Percentiles rank a stretch among this genome's conserved stretches.
These are phyloP conservation scores for Stenichneumon culpator DNA, from an alignment of 2,888 invertebrate species.

Conservation along the genomic window DNA sequence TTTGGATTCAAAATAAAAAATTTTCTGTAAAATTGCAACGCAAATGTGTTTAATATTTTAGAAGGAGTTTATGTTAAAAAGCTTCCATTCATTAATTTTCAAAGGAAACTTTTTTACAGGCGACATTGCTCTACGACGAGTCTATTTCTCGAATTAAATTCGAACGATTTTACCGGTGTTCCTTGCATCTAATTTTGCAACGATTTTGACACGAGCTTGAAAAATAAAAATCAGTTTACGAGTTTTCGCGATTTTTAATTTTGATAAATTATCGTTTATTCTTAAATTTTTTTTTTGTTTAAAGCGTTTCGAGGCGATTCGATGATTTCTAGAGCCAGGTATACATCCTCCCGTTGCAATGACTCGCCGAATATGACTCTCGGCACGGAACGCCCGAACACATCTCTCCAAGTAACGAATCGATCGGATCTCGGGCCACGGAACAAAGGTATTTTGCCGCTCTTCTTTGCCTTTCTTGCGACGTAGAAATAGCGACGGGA, in stretches of 20 bases:
- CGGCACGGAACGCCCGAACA: conserved; percentile 39
- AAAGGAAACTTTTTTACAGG: background rate
- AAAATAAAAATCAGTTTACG: too few species aligned
- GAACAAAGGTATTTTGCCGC: conserved; percentile 74
- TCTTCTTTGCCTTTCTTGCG: conserved; percentile 22
- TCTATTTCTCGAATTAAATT: too few species aligned
- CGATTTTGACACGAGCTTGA: too few species aligned
- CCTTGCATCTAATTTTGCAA: too few species aligned
- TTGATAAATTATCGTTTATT: background rate
- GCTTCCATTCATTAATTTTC: too few species aligned
- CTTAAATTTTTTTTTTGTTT: background rate
- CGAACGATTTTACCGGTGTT: too few species aligned
- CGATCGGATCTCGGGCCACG: conserved; percentile 73
- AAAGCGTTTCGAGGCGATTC: background rate
- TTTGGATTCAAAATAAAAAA: too few species aligned
- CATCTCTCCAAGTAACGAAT: conserved; percentile 73
- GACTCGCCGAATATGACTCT: conserved; percentile 77
- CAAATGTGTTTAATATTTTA: too few species aligned
- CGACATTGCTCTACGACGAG: too few species aligned
- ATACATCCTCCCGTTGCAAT: conserved; percentile 70
- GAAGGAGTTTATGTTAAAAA: too few species aligned
- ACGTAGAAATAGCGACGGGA: conserved; percentile 56
- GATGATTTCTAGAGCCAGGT: conserved; percentile 64
- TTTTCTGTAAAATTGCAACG: too few species aligned
- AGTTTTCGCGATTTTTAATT: background rate